Conservation (phyloP, 2,113 vertebrate species). For the Corythoichthys haematopterus region DNA sequence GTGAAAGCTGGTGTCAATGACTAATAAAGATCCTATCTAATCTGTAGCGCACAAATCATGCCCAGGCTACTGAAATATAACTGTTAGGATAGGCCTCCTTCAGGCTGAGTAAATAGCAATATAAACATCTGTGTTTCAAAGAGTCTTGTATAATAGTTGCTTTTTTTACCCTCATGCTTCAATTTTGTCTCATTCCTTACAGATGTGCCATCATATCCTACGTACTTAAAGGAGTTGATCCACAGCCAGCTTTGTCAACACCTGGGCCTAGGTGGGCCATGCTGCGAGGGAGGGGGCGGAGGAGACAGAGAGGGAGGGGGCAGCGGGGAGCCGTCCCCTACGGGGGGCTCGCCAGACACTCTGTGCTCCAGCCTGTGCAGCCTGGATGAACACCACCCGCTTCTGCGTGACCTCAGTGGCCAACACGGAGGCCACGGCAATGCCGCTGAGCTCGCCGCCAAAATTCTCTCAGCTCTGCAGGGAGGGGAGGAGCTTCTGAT, state of each 20-base stretch:
- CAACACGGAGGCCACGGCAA: conserved; percentile 57
- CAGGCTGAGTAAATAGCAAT: too few relatives aligned
- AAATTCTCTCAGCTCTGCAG: conserved; percentile 82
- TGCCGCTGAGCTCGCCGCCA: conserved; percentile 82
- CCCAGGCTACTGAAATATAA: too few relatives aligned
- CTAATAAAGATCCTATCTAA: too few relatives aligned
- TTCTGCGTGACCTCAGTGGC: conserved; percentile 74
- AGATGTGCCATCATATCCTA: conserved; percentile 73
- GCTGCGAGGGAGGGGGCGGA: conserved; percentile 68
- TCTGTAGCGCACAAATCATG: too few relatives aligned
- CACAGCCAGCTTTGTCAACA: conserved; percentile 82
- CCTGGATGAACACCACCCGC: conserved; percentile 83
- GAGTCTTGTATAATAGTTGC: neutral
- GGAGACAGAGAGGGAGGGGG: conserved; percentile 76
- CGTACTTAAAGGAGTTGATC: conserved; percentile 84
- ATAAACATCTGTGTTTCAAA: neutral
- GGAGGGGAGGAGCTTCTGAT: conserved; percentile 80
- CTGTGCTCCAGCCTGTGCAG: conserved; percentile 95
- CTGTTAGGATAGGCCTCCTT: too few relatives aligned
- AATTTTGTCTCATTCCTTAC: conserved; percentile 6
- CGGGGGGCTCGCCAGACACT: conserved; percentile 86
- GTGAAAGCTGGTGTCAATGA: too few relatives aligned
- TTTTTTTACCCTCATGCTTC: neutral
- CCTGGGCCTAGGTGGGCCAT: conserved; percentile 72
- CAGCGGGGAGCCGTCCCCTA: conserved; percentile 84